A percentile compares a stretch with the other conserved stretches of the same genome.
These are phyloP conservation scores for Galeopterus variegatus DNA, from an alignment of 2,113 vertebrate species.

Conservation along the genomic window DNA sequence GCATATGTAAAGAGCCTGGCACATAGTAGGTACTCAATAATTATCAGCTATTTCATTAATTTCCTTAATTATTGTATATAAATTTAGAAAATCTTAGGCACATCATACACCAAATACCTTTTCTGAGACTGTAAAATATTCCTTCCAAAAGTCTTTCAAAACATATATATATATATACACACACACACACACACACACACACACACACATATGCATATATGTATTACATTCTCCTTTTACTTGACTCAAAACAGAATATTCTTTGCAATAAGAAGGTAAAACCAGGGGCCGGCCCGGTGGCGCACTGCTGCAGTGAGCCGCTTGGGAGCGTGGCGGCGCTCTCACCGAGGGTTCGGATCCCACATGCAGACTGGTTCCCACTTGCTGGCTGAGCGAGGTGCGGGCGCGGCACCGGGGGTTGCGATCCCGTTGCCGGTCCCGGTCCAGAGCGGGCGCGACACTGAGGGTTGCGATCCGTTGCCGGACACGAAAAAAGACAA, in stretches of 20 bases:
- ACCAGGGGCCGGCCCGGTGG: too few species aligned
- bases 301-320: too few species aligned
- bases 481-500: too few species aligned
- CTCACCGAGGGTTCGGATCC: too few species aligned
- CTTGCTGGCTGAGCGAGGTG: too few species aligned
- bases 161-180: background rate
- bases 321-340: too few species aligned
- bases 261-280: slow-evolving; percentile 35
- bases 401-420: too few species aligned
- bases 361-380: too few species aligned
- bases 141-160: slow-evolving; percentile 31
- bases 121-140: background rate
- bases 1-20: background rate
- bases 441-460: too few species aligned
- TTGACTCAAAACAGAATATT: background rate
- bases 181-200: too few species aligned
- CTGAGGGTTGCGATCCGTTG: too few species aligned
- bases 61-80: background rate
- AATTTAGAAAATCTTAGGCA: background rate
- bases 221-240: slow-evolving; percentile 20
- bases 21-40: background rate
- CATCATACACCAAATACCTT: background rate
- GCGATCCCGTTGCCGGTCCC: too few species aligned
- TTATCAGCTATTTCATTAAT: background rate
- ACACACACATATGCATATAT: background rate